phyloP scores from a whole-genome alignment of 2,113 vertebrate species.

The Cavia porcellus region DNA sequence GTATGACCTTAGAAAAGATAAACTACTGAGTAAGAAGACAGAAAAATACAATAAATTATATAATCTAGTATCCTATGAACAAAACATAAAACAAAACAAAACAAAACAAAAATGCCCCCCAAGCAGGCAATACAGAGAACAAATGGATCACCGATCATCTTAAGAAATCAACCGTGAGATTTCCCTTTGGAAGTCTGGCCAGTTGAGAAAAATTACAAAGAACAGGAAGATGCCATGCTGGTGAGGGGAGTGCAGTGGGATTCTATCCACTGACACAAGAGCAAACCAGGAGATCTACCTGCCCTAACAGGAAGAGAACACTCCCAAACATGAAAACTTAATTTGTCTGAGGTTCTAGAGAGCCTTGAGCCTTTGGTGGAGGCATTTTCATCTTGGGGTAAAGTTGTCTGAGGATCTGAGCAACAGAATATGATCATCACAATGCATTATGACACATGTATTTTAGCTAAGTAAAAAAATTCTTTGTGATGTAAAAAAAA shows the following conservation, averaged over 20 bases:
- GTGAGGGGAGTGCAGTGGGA: rapidly evolving
- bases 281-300: neutral
- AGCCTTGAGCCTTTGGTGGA: neutral
- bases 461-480: neutral
- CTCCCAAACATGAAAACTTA: neutral
- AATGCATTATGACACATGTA: neutral
- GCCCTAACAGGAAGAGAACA: neutral
- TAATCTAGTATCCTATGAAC: neutral
- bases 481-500: neutral
- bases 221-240: too few species aligned
- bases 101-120: neutral
- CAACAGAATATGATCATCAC: neutral
- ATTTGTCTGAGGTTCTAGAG: neutral
- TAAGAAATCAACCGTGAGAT: neutral
- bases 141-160: neutral
- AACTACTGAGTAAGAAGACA: neutral
- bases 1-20: neutral
- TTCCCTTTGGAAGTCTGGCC: neutral
- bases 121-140: neutral
- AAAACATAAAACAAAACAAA: too few species aligned
- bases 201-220: neutral
- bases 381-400: neutral
- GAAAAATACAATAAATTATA: neutral
- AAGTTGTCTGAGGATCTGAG: neutral
- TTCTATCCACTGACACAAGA: neutral